phyloP scores from a whole-genome alignment of 1,140 invertebrate genomes.

The Sweltsa coloradensis region DNA sequence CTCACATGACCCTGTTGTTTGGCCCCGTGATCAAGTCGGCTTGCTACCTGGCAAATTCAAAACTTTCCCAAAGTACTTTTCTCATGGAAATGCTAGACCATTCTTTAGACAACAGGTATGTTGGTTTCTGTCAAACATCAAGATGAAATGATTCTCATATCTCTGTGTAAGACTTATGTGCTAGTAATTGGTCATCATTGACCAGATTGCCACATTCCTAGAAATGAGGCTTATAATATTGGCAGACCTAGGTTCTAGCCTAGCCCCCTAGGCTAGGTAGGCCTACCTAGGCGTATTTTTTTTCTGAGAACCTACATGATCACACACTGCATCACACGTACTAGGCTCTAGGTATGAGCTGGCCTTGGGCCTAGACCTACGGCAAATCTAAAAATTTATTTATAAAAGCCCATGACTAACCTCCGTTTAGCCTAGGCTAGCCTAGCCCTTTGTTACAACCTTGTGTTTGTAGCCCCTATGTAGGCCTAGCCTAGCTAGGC shows the following conservation, averaged over 20 bases:
- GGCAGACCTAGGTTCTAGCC: not conserved
- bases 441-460: too few relatives aligned
- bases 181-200: not conserved
- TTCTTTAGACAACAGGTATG: constrained; percentile 15
- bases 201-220: not conserved
- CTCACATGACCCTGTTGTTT: constrained; percentile 21
- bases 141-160: not conserved
- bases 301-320: too few relatives aligned
- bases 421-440: too few relatives aligned
- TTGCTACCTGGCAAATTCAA: constrained; percentile 19
- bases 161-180: not conserved
- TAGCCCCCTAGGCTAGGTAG: not conserved
- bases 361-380: too few relatives aligned
- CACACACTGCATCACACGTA: too few relatives aligned
- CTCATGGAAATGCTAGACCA: constrained; percentile 18
- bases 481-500: too few relatives aligned
- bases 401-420: too few relatives aligned
- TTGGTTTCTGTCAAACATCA: too few relatives aligned
- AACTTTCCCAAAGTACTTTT: constrained; percentile 10
- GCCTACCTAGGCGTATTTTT: not conserved
- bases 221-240: not conserved
- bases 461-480: too few relatives aligned
- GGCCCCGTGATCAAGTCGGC: constrained; percentile 17
- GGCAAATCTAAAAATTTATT: too few relatives aligned
- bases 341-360: too few relatives aligned